Conservation (phyloP, 2,113 vertebrate genomes). For the Epinephelus moara region DNA sequence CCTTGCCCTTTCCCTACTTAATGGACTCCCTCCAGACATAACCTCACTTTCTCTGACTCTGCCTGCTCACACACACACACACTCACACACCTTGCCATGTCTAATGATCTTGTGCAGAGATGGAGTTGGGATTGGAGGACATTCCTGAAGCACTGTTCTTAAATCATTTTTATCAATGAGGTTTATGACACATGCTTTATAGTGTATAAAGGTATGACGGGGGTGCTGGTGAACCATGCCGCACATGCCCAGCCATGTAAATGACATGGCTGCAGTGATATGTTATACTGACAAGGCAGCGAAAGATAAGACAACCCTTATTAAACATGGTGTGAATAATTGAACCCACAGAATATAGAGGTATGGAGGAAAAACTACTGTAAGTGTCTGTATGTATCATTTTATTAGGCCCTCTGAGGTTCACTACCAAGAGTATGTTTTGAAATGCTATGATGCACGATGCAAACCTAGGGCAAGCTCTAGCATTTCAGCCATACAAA, state of each 20-base stretch:
- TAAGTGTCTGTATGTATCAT: conserved; percentile 11
- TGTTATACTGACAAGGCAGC: conserved; percentile 13
- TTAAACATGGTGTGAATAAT: conserved; percentile 10
- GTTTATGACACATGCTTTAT: conserved; percentile 1
- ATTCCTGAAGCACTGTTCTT: conserved; percentile 18
- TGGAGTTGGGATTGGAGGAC: conserved; percentile 25
- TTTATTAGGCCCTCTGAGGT: conserved; percentile 3
- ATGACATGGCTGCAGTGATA: background rate
- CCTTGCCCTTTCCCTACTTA: conserved; percentile 29
- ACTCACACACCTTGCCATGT: conserved; percentile 9
- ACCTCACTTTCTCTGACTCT: background rate
- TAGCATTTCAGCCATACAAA: conserved; percentile 1
- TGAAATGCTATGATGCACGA: conserved; percentile 1
- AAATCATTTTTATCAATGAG: conserved; percentile 41
- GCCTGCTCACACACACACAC: background rate
- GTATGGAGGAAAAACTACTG: background rate
- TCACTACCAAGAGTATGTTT: conserved; percentile 9
- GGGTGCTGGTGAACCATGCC: background rate
- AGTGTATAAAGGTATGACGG: background rate
- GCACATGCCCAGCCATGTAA: background rate
- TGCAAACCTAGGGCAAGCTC: background rate
- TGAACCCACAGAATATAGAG: background rate
- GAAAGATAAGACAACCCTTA: conserved; percentile 1
- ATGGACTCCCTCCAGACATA: conserved; percentile 51
- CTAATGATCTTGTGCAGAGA: conserved; percentile 32